A percentile compares a stretch with the other conserved stretches of the same genome.
phyloP scores from a whole-genome alignment of 2,888 invertebrate species.

The Eupithecia pulchellata region DNA sequence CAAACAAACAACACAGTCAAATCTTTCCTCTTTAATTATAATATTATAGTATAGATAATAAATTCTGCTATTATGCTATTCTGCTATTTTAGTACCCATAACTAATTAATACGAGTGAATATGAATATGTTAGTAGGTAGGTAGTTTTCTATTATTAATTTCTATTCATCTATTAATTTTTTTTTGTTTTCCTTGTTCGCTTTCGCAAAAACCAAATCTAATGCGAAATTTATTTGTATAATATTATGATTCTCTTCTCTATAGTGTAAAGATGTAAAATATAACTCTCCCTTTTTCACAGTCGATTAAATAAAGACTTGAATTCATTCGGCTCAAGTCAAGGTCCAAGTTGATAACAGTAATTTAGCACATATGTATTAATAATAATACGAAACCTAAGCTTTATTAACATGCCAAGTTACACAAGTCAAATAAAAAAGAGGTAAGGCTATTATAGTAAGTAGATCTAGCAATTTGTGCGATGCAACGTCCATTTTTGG shows the following conservation, averaged over 20 bases:
- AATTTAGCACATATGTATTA: neutral
- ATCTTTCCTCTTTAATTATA: too few relatives aligned
- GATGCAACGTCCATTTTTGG: conserved; percentile 32
- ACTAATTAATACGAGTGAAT: neutral
- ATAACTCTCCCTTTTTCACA: too few relatives aligned
- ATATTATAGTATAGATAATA: too few relatives aligned
- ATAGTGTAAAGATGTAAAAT: neutral
- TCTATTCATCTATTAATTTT: neutral
- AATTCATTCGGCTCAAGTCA: neutral
- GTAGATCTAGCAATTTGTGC: conserved; percentile 32
- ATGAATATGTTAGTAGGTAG: neutral
- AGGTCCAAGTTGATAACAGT: neutral
- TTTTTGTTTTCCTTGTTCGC: neutral
- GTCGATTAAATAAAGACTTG: neutral
- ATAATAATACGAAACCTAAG: neutral
- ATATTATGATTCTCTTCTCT: neutral
- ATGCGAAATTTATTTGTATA: neutral
- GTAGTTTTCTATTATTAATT: neutral
- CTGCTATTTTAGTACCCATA: neutral
- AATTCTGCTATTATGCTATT: too few relatives aligned
- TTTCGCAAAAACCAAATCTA: neutral
- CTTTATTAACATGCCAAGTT: neutral
- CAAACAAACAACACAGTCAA: too few relatives aligned
- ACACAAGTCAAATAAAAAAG: conserved; percentile 14
- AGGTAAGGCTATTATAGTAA: conserved; percentile 25